A percentile compares a stretch with the other conserved stretches of the same genome.
Evolutionary conservation across 2,888 invertebrate genomes (phyloP).

Genomic region (Sinotaia quadrata): DNA sequence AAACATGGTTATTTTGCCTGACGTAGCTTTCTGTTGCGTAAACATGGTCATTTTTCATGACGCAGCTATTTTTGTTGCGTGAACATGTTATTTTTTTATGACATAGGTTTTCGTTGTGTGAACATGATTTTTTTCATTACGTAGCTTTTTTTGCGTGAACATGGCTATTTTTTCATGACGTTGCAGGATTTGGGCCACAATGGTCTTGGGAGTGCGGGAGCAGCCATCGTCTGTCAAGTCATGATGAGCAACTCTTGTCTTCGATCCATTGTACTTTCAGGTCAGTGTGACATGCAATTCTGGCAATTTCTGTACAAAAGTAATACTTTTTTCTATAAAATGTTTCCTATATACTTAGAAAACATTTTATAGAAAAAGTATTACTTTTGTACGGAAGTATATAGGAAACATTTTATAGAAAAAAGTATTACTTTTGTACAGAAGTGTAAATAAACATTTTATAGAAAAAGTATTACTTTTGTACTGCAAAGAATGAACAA

Average conservation of each 20-base stretch:
- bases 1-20: too few relatives aligned
- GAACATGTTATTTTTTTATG: too few relatives aligned
- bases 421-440: background rate
- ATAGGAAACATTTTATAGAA: background rate
- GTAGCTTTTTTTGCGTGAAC: too few relatives aligned
- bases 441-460: too few relatives aligned
- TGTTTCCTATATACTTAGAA: background rate
- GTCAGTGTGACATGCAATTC: slow-evolving; percentile 13
- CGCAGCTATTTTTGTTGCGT: too few relatives aligned
- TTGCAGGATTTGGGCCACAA: slow-evolving; percentile 23
- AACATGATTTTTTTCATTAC: too few relatives aligned
- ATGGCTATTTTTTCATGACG: too few relatives aligned
- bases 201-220: slow-evolving; percentile 28
- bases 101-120: too few relatives aligned
- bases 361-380: background rate
- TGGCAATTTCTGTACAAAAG: background rate
- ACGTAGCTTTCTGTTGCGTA: too few relatives aligned
- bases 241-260: slow-evolving; percentile 27
- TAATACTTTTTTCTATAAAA: background rate
- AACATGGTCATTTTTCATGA: too few relatives aligned
- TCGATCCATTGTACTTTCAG: slow-evolving; percentile 25
- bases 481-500: too few relatives aligned
- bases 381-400: background rate
- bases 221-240: slow-evolving; percentile 23
- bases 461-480: too few relatives aligned